These are phyloP conservation scores for Tetramorium bicarinatum DNA, from an alignment of 2,888 invertebrate species.

Conservation along the genomic window DNA sequence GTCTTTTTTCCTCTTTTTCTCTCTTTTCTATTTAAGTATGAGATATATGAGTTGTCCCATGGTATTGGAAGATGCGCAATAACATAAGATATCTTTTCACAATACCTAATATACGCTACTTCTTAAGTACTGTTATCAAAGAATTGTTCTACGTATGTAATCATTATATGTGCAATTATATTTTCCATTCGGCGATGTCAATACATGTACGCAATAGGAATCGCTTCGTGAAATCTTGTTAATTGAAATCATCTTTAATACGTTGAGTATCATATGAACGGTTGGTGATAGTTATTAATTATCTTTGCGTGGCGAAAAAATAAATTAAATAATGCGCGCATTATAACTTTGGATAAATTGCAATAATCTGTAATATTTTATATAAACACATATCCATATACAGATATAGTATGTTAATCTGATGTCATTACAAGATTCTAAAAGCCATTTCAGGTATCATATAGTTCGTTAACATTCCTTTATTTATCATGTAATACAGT, in stretches of 20 bases:
- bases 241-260: slow-evolving; percentile 29
- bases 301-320: neutral
- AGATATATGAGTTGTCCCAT: neutral
- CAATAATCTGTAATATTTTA: neutral
- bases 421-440: slow-evolving; percentile 13
- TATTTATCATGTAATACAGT: slow-evolving; percentile 39
- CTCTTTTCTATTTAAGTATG: slow-evolving; percentile 1
- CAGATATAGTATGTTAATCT: neutral
- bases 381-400: neutral
- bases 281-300: neutral
- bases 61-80: neutral
- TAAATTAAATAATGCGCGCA: neutral
- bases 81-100: neutral
- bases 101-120: neutral
- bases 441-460: neutral
- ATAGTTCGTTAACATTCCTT: slow-evolving; percentile 14
- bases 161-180: neutral
- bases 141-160: neutral
- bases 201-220: slow-evolving; percentile 13
- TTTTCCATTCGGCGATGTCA: neutral
- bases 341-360: neutral
- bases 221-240: neutral
- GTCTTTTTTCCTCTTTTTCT: neutral
- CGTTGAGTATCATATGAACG: slow-evolving; percentile 18
- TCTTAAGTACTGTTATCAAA: slow-evolving; percentile 23